Evolutionary conservation across 2,113 vertebrate species (phyloP).

Genomic region (Syrrhaptes paradoxus): DNA sequence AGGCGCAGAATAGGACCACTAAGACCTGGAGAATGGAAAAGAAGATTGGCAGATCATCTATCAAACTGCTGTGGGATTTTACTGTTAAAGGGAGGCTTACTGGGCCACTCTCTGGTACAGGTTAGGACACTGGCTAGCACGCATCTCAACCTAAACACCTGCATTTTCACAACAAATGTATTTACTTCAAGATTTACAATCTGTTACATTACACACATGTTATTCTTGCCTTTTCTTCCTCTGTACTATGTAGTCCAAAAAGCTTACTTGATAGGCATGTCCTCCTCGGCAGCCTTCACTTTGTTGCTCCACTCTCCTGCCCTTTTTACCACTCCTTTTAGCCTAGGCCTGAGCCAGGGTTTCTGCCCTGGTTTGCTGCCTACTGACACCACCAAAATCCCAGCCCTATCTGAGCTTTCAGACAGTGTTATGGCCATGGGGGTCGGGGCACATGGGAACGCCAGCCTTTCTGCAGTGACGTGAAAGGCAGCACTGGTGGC

Average conservation of each 20-base stretch:
- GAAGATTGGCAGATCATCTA: not conserved
- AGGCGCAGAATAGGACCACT: not conserved
- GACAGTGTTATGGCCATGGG: rapidly evolving
- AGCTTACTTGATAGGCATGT: not conserved
- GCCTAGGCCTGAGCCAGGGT: not conserved
- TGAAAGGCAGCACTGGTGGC: not conserved
- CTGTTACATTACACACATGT: not conserved
- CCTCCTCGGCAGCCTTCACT: not conserved
- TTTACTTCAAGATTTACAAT: not conserved
- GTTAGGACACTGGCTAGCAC: not conserved
- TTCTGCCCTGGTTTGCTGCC: not conserved
- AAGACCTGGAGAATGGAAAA: not conserved
- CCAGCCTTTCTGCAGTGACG: not conserved
- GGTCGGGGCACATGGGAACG: not conserved
- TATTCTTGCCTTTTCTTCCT: not conserved
- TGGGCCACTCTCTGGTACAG: not conserved
- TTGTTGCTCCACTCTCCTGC: not conserved
- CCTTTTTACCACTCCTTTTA: not conserved
- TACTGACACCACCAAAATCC: not conserved
- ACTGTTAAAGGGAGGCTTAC: not conserved
- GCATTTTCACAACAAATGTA: not conserved
- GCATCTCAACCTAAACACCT: not conserved
- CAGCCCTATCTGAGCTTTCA: not conserved
- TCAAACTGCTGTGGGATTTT: not conserved
- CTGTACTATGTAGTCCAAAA: not conserved